Evolutionary conservation across 1,140 invertebrate genomes (phyloP), one percentile per base, ranked within the genome.

Genomic region (Ctenoplectra terminalis): DNA sequence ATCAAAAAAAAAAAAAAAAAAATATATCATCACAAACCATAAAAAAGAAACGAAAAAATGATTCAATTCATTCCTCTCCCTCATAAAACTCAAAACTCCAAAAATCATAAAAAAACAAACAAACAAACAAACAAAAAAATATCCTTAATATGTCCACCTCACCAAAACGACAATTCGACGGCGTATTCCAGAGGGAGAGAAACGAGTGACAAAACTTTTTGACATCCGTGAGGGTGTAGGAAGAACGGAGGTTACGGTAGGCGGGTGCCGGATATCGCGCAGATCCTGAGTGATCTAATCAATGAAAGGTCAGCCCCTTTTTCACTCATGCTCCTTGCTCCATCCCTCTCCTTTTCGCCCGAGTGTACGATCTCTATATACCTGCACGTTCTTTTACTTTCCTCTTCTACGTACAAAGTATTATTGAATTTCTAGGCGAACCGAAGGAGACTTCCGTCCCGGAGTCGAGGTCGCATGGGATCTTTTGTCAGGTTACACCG

Each of bases 241-340:
- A 26, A 1, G n/a, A 11, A n/a, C 17, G 37, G 58, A 52, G n/a
- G 34, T 50, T 50, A 48, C 31, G 56, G 23, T 58, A 58, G 46
- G 23, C 78, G 58, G 46, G 34, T 64, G 48, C n/a, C 69, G 70
- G 72, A 77, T 69, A 77, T 77, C 56, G 52, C n/a, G 9, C 7
- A 61, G 75, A 83, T 83, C 50, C 11, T 67, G 31, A 78, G 48
- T 71, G 56, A 83, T 80, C 61, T 80, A 80, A 83, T 83, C 76
- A 73, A 73, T 67, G 80, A 54, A 77, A 75, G 72, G 64, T 82
- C 52, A 69, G 73, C 29, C 73, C 46, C 52, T 60, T 31, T 75
- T 76, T 29, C 17, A 17, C 23, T 31, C n/a, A 23, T 1, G 9
- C 11, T 34, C 26, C 34, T 40, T 8, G 26, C 6, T 13, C 23